Base-by-base conservation (phyloP, 2,113 vertebrate genomes). In the Platichthys stellatus region DNA sequence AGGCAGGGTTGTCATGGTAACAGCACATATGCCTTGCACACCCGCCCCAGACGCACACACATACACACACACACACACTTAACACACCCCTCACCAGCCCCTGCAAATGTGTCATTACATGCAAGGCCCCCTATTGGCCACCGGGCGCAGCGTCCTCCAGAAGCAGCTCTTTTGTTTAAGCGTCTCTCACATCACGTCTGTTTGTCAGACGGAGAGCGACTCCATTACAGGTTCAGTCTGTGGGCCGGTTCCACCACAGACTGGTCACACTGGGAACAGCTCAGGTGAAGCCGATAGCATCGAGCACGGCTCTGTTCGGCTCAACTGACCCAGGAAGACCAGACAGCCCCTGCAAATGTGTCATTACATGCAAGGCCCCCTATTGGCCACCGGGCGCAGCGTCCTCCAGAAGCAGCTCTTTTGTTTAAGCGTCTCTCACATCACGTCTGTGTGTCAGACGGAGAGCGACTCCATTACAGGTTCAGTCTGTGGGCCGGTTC, bases 1-100 rank as follows among this genome's bases (percentile, higher is more conserved):
- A 74, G 61, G 69, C 45, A 2, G 38, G 20, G 89, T 93, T 91
- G 69, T 86, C 87, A 88, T 87, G 85, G 89, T 76, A 89, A 91
- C 89, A 80, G 83, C 74, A 93, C 84, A 90, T 86, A 86, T 79
- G 74, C 81, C 74, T 77, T 73, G 76, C 64, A 69, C 53, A 20
- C 71, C 71, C 53, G 2, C 63, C 54, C 63, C 71, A 51, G 70
- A 80, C 64, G 59, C 62, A 24, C 60, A 43, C 18, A 17, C 24
- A 24, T 24, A 24, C 24, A 24, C 58, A 35, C 60, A 49, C 23
- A 31, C 47, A 51, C 58, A 53, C 24, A 49, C 57, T 6, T 26
- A 40, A n/a, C 51, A 62, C 79, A 64, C 49, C 35, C 40, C 72
- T 8, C 20, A 0, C 31, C 60, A 20, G 2, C 71, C 83, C 62